Conservation (phyloP, 2,888 invertebrate species). For the Nomada flava region DNA sequence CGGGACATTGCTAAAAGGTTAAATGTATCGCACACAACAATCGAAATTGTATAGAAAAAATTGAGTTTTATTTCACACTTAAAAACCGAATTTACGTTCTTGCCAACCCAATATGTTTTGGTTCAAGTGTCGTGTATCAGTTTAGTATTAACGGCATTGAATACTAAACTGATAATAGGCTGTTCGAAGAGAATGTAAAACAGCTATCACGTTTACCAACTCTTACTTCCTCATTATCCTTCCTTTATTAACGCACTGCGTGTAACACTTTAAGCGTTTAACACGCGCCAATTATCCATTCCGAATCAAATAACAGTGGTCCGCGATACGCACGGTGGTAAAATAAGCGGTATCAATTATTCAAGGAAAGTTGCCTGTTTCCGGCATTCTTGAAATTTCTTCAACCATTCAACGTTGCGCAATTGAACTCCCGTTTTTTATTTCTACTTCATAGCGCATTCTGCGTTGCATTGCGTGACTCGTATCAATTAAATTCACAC, state of each 20-base stretch:
- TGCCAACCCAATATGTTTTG: no score
- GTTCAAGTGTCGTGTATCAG: no score
- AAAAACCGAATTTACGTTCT: no score
- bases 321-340: background rate
- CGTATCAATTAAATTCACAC: background rate
- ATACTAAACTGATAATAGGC: no score
- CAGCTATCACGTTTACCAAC: background rate
- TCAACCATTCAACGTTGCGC: slow-evolving; percentile 24
- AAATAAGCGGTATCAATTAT: slow-evolving; percentile 9
- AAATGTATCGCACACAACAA: no score
- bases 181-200: no score
- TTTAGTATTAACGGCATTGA: no score
- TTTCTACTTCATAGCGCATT: background rate
- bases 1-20: no score
- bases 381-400: background rate
- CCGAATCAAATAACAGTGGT: background rate
- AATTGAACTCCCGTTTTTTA: background rate
- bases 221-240: background rate
- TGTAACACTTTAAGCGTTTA: background rate
- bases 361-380: slow-evolving; percentile 18
- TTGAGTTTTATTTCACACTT: no score
- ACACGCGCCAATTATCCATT: background rate
- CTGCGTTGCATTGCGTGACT: no score
- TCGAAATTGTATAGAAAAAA: no score
- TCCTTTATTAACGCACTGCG: background rate